Conservation (phyloP, 2,797 vertebrate genomes). For the Channa striata region DNA sequence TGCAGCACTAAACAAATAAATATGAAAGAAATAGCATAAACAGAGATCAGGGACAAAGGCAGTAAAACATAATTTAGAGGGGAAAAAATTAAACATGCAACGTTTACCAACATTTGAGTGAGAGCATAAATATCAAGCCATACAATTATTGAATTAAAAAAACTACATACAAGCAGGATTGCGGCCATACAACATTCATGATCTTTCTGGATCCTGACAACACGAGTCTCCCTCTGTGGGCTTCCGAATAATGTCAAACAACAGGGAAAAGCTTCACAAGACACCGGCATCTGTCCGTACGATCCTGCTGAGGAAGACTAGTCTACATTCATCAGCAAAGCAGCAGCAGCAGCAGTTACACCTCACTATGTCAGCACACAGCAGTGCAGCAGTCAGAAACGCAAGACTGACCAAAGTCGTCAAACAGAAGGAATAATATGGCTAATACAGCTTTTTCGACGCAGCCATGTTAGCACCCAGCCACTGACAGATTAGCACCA, state of each 20-base stretch:
- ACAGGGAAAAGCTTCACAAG: conserved; percentile 58
- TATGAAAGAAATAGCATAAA: conserved; percentile 61
- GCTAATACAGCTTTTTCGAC: conserved; percentile 75
- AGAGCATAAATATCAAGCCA: conserved; percentile 79
- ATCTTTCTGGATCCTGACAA: conserved; percentile 73
- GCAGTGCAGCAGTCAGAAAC: conserved; percentile 75
- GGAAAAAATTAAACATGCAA: conserved; percentile 71
- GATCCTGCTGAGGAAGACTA: conserved; percentile 84
- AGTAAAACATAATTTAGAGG: conserved; percentile 66
- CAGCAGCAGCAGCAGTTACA: conserved; percentile 82
- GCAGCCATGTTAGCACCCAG: conserved; percentile 81
- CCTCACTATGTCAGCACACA: conserved; percentile 76
- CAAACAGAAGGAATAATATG: conserved; percentile 77
- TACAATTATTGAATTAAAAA: conserved; percentile 51
- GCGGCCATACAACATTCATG: conserved; percentile 67
- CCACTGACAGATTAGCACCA: conserved; percentile 81
- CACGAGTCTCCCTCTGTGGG: conserved; percentile 57
- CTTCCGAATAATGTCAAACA: conserved; percentile 43
- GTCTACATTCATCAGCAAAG: conserved; percentile 85
- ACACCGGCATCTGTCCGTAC: conserved; percentile 59
- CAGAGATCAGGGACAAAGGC: conserved; percentile 52
- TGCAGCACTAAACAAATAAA: conserved; percentile 67
- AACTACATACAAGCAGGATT: conserved; percentile 70
- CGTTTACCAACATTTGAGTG: conserved; percentile 63
- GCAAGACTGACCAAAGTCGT: conserved; percentile 66